A percentile compares a stretch with the other conserved stretches of the same genome.
phyloP scores from a whole-genome alignment of 1,140 invertebrate species.

The Cepaea nemoralis region DNA sequence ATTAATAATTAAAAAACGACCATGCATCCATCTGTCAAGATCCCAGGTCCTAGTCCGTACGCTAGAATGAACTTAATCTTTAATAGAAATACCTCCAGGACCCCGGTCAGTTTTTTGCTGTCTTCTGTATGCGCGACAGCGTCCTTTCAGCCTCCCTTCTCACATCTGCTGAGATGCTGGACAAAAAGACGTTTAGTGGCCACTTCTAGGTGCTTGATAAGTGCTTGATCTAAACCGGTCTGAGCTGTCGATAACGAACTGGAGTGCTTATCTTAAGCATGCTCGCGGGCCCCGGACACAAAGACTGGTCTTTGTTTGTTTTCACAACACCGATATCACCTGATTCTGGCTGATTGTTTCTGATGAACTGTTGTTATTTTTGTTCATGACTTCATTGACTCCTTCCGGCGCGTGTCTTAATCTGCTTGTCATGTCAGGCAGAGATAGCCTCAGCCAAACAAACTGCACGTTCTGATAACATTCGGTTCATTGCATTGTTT shows the following conservation, averaged over 20 bases:
- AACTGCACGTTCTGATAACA: neutral
- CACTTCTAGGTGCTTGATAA: constrained; percentile 9
- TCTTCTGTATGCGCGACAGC: neutral
- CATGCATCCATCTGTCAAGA: neutral
- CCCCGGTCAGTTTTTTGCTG: too few species aligned
- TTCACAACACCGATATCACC: neutral
- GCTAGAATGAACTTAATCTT: neutral
- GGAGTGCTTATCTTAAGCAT: neutral
- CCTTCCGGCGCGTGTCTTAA: neutral
- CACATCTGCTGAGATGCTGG: neutral
- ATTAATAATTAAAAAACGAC: neutral
- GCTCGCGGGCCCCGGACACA: neutral
- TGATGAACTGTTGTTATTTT: neutral
- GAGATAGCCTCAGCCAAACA: neutral
- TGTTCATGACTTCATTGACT: neutral
- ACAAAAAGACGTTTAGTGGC: constrained; percentile 4
- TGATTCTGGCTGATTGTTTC: neutral
- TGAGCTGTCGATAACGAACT: constrained; percentile 3
- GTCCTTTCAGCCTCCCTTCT: neutral
- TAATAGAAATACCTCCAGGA: neutral
- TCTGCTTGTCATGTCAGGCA: neutral
- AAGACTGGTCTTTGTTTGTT: constrained; percentile 2
- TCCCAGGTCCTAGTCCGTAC: neutral
- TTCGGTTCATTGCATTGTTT: too few species aligned
- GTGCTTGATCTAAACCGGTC: neutral